These are phyloP conservation scores for Pontoporia blainvillei DNA, from an alignment of 2,113 vertebrate genomes.

Conservation along the genomic window DNA sequence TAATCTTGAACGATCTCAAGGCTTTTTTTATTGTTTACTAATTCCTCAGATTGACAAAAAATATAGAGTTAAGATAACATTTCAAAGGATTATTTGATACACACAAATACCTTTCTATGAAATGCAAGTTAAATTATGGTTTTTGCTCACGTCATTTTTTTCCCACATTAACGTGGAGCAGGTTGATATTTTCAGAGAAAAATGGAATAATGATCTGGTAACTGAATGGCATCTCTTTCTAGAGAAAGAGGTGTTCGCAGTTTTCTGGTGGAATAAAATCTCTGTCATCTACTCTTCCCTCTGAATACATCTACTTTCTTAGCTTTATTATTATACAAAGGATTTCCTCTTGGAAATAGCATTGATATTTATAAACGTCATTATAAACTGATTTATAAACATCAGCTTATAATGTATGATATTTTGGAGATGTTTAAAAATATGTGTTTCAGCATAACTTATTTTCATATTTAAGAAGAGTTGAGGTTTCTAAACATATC, in stretches of 20 bases:
- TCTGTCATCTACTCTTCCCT: neutral
- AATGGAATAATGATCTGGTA: neutral
- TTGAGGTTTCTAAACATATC: neutral
- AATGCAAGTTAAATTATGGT: neutral
- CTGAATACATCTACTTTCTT: neutral
- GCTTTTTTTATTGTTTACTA: neutral
- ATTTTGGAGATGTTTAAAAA: neutral
- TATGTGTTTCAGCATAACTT: neutral
- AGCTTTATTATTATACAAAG: neutral
- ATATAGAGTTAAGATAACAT: neutral
- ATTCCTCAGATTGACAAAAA: constrained; percentile 5
- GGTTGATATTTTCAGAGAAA: neutral
- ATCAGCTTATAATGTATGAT: neutral
- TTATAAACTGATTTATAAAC: too few species aligned
- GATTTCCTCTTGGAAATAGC: neutral
- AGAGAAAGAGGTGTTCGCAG: neutral
- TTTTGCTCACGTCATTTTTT: neutral
- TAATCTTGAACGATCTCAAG: neutral
- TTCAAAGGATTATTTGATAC: neutral
- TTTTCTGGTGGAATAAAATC: neutral
- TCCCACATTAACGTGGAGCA: neutral
- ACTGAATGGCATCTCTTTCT: neutral
- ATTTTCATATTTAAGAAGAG: neutral
- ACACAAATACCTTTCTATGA: neutral
- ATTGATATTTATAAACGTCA: neutral